Conservation (phyloP, 2,888 invertebrate genomes). For the Halocaridina rubra region DNA sequence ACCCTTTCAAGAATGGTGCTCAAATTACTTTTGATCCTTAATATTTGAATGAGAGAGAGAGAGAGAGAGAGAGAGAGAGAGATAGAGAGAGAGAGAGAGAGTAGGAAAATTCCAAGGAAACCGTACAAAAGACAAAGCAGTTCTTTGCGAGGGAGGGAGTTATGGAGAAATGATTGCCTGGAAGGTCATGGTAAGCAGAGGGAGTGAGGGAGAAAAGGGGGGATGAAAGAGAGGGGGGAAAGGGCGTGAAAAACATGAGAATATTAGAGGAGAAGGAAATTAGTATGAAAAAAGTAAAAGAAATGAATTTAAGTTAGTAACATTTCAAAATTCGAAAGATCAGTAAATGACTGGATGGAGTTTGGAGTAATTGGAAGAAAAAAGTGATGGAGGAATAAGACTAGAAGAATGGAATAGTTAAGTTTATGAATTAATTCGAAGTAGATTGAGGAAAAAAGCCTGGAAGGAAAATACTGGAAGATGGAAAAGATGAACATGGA, state of each 20-base stretch:
- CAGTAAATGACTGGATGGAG: neutral
- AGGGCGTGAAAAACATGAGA: neutral
- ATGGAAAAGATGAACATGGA: no score
- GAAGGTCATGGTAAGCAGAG: neutral
- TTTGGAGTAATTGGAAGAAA: neutral
- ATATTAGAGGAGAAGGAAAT: neutral
- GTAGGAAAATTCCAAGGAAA: neutral
- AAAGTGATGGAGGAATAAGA: neutral
- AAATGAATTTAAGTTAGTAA: neutral
- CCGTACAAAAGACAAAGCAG: neutral
- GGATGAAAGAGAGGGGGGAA: neutral
- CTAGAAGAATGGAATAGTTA: neutral
- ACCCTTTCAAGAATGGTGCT: no score
- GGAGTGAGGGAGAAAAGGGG: neutral
- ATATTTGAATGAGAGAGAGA: neutral
- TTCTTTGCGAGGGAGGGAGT: neutral
- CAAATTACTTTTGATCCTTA: no score
- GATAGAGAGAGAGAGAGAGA: slow-evolving; percentile 23
- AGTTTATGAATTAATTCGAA: neutral
- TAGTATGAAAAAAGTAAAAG: neutral
- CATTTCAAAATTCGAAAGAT: neutral
- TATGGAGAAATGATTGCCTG: neutral
- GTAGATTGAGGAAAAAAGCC: neutral
- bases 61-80: slow-evolving; percentile 23
- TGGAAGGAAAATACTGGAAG: neutral